Evolutionary conservation across 2,113 vertebrate species (phyloP).

Genomic region (Fregata magnificens): DNA sequence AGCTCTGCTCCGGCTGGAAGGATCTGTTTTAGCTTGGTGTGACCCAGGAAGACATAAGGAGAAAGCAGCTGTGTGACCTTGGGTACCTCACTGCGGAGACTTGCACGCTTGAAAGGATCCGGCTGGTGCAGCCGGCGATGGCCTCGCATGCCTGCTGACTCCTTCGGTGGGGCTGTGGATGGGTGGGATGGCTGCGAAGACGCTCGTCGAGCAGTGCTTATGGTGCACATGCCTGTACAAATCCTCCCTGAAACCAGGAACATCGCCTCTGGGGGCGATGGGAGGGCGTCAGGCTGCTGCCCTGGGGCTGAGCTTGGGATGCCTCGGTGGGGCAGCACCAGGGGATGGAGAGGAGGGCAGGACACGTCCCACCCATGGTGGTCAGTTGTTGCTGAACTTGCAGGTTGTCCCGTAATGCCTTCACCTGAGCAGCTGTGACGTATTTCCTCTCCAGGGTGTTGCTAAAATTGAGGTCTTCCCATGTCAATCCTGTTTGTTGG

Average conservation of each 20-base stretch:
- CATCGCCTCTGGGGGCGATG: fast-evolving
- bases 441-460: neutral
- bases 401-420: neutral
- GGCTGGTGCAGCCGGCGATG: neutral
- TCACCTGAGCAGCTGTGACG: neutral
- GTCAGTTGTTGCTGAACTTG: neutral
- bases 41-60: neutral
- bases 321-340: neutral
- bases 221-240: fast-evolving
- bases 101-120: neutral
- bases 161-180: fast-evolving
- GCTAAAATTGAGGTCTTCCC: neutral
- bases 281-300: neutral
- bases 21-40: neutral
- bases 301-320: neutral
- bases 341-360: neutral
- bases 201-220: fast-evolving
- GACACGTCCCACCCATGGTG: fast-evolving
- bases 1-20: neutral
- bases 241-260: neutral
- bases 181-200: fast-evolving
- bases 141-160: fast-evolving
- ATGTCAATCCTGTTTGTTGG: neutral
- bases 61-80: neutral
- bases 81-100: neutral